Percentiles rank a stretch among this genome's conserved stretches.
These are phyloP conservation scores for Apostichopus leukothele DNA, from an alignment of 53 echinoderm and acorn worm genomes.

Conservation along the genomic window DNA sequence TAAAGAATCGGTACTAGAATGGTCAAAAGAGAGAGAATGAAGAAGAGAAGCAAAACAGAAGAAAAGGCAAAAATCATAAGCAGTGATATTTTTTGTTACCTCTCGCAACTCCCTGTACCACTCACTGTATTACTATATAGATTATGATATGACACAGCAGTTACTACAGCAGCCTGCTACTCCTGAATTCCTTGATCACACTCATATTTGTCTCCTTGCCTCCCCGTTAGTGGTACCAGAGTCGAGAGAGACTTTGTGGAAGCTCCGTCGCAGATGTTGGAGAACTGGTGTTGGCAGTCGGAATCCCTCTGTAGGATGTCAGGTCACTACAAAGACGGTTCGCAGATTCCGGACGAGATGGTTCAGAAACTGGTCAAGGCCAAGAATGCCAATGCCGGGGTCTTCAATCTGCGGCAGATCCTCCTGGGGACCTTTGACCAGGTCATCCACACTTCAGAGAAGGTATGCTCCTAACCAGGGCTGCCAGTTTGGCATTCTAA, in stretches of 20 bases:
- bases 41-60: too few species aligned
- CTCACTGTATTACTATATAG: too few species aligned
- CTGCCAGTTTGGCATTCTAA: too few species aligned
- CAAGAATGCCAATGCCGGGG: conserved; percentile 95
- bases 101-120: too few species aligned
- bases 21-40: too few species aligned
- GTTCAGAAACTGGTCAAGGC: conserved; percentile 91
- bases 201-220: not conserved
- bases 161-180: too few species aligned
- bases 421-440: conserved; percentile 95
- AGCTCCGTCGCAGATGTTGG: conserved; percentile 99
- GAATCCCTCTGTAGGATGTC: conserved; percentile 91
- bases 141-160: too few species aligned
- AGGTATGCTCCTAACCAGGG: conserved; percentile 47
- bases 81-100: too few species aligned
- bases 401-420: conserved; percentile 97
- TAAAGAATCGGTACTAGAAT: too few species aligned
- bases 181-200: too few species aligned
- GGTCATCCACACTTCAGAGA: conserved; percentile 81
- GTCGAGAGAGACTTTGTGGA: conserved; percentile 99
- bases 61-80: too few species aligned
- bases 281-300: conserved; percentile 98
- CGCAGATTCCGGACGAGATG: conserved; percentile 87
- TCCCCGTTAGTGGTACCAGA: conserved; percentile 75
- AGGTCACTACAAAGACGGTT: conserved; percentile 80